Evolutionary conservation across 2,888 invertebrate genomes (phyloP).

Genomic region (Rotaria magnacalcarata): DNA sequence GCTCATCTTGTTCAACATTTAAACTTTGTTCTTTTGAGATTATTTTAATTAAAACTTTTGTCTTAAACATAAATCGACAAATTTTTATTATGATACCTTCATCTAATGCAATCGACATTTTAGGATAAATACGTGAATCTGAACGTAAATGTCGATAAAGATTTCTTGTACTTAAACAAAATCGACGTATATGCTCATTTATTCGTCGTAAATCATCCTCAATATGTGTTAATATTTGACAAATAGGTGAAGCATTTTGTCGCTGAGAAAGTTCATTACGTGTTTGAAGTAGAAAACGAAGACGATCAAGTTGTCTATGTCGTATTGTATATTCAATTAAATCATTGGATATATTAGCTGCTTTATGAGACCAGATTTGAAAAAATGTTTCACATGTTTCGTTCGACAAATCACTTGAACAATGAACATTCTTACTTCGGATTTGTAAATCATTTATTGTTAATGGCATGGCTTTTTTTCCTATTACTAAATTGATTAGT

Average conservation of each 20-base stretch:
- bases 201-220: neutral
- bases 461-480: neutral
- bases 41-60: conserved; percentile 17
- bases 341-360: conserved; percentile 17
- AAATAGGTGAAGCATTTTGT: neutral
- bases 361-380: conserved; percentile 32
- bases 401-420: neutral
- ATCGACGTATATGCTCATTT: neutral
- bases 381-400: conserved; percentile 24
- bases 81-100: conserved; percentile 13
- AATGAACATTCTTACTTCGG: neutral
- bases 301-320: neutral
- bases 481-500: no score
- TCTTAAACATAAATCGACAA: conserved; percentile 31
- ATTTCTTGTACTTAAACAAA: conserved; percentile 25
- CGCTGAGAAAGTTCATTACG: neutral
- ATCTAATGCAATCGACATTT: neutral
- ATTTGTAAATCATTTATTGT: neutral
- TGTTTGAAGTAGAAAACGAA: neutral
- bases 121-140: neutral
- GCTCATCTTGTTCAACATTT: neutral
- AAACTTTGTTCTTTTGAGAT: neutral
- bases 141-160: conserved; percentile 2
- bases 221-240: neutral
- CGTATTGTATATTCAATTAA: conserved; percentile 33